Conservation (phyloP, 2,888 invertebrate species). For the Ceraclea dissimilis region DNA sequence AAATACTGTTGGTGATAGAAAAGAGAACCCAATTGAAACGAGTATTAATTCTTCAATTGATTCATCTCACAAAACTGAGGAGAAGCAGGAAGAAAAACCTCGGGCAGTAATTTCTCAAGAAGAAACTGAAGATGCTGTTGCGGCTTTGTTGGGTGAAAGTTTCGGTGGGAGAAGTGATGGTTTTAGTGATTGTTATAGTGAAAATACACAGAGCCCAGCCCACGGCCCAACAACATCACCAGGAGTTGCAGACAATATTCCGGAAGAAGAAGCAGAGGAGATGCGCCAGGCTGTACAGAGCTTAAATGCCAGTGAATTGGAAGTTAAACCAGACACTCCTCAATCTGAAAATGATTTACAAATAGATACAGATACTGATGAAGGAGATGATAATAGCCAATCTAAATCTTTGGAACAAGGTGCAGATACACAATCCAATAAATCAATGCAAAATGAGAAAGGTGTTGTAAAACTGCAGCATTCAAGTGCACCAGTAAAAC, state of each 20-base stretch:
- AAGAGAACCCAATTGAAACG: conserved; percentile 29
- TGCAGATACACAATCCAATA: not conserved
- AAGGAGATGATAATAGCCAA: conserved; percentile 50
- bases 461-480: conserved; percentile 15
- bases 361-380: conserved; percentile 82
- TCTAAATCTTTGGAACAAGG: conserved; percentile 34
- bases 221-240: conserved; percentile 42
- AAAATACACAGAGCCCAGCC: conserved; percentile 40
- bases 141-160: conserved; percentile 78
- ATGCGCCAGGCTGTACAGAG: conserved; percentile 79
- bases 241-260: conserved; percentile 48
- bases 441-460: conserved; percentile 23
- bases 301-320: conserved; percentile 61
- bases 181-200: conserved; percentile 51
- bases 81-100: conserved; percentile 66
- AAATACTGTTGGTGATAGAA: conserved; percentile 28
- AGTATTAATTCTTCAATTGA: conserved; percentile 31
- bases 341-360: conserved; percentile 76
- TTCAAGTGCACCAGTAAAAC: conserved; percentile 31
- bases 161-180: conserved; percentile 58
- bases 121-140: conserved; percentile 88
- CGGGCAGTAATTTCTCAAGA: conserved; percentile 82
- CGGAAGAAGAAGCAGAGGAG: conserved; percentile 72
- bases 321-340: conserved; percentile 76
- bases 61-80: conserved; percentile 43